phyloP scores from a whole-genome alignment of 2,888 invertebrate genomes.

The Drosophila recens region DNA sequence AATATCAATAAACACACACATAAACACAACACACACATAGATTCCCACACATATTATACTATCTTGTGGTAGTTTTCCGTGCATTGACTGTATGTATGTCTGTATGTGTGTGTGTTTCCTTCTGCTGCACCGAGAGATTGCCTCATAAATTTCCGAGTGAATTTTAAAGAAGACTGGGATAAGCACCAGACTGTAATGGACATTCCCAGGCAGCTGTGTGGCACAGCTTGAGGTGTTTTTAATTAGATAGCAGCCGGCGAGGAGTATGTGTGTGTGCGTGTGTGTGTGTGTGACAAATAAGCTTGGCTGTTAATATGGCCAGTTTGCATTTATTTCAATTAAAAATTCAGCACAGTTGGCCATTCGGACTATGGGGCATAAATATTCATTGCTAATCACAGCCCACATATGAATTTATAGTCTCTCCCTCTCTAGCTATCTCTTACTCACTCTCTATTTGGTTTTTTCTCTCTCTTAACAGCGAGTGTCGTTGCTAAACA shows the following conservation, averaged over 20 bases:
- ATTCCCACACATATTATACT: background rate
- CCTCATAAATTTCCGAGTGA: conserved; percentile 50
- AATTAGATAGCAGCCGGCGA: conserved; percentile 46
- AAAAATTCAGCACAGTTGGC: conserved; percentile 44
- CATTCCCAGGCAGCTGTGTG: conserved; percentile 4
- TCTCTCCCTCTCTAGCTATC: background rate
- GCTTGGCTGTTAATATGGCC: conserved; percentile 37
- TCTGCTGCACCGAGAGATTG: conserved; percentile 19
- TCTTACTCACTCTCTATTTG: background rate
- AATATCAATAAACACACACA: conserved; percentile 37
- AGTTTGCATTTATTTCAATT: conserved; percentile 64
- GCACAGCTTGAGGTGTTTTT: conserved; percentile 56
- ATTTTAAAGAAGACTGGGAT: conserved; percentile 28
- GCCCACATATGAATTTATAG: conserved; percentile 12
- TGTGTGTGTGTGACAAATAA: conserved; percentile 18
- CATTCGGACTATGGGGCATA: conserved; percentile 32
- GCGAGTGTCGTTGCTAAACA: conserved; percentile 17
- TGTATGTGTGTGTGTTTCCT: background rate
- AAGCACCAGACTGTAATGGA: conserved; percentile 8
- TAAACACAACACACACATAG: conserved; percentile 3
- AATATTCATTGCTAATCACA: conserved; percentile 69
- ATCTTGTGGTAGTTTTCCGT: conserved; percentile 9
- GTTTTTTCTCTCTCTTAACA: conserved; percentile 18
- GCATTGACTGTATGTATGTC: background rate
- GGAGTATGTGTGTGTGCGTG: background rate